These are phyloP conservation scores for Pammene aurita DNA, from an alignment of 2,888 invertebrate genomes.

Conservation along the genomic window DNA sequence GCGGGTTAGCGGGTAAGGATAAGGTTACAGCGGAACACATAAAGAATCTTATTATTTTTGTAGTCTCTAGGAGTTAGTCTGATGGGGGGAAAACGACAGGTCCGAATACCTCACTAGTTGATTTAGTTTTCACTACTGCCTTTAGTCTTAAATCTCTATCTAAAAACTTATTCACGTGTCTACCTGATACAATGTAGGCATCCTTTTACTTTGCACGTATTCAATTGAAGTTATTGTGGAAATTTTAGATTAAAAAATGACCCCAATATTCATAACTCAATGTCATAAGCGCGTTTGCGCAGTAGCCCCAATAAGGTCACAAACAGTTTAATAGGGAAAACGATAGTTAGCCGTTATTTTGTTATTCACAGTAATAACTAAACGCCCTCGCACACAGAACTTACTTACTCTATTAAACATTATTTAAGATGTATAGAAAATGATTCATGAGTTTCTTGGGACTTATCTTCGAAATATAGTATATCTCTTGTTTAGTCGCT, in stretches of 20 bases:
- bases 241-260: constrained; percentile 5
- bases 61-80: too few species aligned
- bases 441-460: not conserved
- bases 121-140: too few species aligned
- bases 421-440: not conserved
- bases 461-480: too few species aligned
- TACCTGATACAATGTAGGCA: too few species aligned
- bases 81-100: too few species aligned
- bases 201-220: not conserved
- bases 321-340: constrained; percentile 35
- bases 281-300: not conserved
- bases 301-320: constrained; percentile 8
- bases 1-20: too few species aligned
- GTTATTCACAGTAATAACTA: constrained; percentile 28
- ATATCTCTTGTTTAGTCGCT: too few species aligned
- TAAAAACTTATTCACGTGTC: too few species aligned
- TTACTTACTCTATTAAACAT: not conserved
- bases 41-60: too few species aligned
- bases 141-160: too few species aligned
- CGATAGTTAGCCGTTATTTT: constrained; percentile 29
- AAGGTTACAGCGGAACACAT: too few species aligned
- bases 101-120: too few species aligned
- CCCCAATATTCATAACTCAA: not conserved
- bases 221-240: not conserved
- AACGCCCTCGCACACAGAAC: constrained; percentile 9